These are phyloP conservation scores for Eupithecia dodoneata DNA, from an alignment of 2,888 invertebrate genomes.

Conservation along the genomic window DNA sequence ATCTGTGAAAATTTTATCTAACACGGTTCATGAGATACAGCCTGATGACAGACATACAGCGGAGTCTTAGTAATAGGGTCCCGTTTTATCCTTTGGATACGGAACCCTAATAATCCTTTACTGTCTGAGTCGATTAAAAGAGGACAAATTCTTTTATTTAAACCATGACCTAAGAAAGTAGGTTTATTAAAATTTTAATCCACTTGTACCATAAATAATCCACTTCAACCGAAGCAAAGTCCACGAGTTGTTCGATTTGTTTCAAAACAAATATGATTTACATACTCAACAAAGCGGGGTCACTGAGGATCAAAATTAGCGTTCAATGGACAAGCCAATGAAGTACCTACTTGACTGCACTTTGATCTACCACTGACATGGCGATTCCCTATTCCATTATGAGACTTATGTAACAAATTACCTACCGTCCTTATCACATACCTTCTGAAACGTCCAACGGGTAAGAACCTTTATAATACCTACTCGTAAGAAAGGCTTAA, in stretches of 20 bases:
- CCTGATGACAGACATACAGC: too few relatives aligned
- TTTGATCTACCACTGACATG: constrained; percentile 36
- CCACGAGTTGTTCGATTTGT: constrained; percentile 45
- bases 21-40: too few relatives aligned
- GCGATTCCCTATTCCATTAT: constrained; percentile 47
- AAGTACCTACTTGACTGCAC: constrained; percentile 48
- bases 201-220: constrained; percentile 19
- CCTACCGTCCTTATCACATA: background rate
- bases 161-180: constrained; percentile 11
- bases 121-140: background rate
- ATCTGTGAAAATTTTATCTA: too few relatives aligned
- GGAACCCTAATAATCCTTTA: too few relatives aligned
- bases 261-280: constrained; percentile 61
- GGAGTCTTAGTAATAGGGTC: too few relatives aligned
- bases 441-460: background rate
- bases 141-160: background rate
- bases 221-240: constrained; percentile 49
- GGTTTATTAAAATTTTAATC: constrained; percentile 3
- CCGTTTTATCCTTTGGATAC: too few relatives aligned
- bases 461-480: too few relatives aligned
- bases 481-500: background rate
- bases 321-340: constrained; percentile 62
- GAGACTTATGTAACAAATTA: constrained; percentile 10
- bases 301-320: constrained; percentile 64
- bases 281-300: constrained; percentile 58